Conservation (phyloP, 2,797 vertebrate genomes). For the Enteromius unitaeniatus region DNA sequence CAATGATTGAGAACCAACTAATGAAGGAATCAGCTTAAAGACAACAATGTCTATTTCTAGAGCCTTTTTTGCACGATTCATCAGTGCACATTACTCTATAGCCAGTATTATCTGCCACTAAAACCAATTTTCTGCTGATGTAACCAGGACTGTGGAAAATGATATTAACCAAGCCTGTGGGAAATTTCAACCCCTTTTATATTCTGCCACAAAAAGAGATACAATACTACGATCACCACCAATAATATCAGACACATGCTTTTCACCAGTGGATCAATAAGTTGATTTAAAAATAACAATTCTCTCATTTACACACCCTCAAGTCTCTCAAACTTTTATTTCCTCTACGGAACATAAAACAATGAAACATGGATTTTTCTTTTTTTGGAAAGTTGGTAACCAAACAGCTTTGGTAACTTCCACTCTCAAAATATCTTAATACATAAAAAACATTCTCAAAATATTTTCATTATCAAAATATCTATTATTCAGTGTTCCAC, state of each 20-base stretch:
- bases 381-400: not conserved
- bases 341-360: not conserved
- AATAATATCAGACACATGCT: not conserved
- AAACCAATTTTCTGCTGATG: not conserved
- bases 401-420: not conserved
- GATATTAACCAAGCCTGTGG: not conserved
- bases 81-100: slow-evolving; percentile 6
- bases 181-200: not conserved
- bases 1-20: not conserved
- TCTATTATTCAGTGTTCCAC: not conserved
- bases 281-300: not conserved
- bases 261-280: not conserved
- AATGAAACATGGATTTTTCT: too few relatives aligned
- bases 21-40: slow-evolving; percentile 1
- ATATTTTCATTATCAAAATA: not conserved
- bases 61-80: not conserved
- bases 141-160: not conserved
- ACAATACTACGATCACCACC: not conserved
- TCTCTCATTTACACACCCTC: not conserved
- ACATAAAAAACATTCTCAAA: not conserved
- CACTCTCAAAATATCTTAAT: not conserved
- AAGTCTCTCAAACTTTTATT: not conserved
- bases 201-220: not conserved
- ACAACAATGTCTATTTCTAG: not conserved
- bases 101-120: not conserved